Base-by-base conservation (phyloP, 2,797 vertebrate species). In the Argentina silus region DNA sequence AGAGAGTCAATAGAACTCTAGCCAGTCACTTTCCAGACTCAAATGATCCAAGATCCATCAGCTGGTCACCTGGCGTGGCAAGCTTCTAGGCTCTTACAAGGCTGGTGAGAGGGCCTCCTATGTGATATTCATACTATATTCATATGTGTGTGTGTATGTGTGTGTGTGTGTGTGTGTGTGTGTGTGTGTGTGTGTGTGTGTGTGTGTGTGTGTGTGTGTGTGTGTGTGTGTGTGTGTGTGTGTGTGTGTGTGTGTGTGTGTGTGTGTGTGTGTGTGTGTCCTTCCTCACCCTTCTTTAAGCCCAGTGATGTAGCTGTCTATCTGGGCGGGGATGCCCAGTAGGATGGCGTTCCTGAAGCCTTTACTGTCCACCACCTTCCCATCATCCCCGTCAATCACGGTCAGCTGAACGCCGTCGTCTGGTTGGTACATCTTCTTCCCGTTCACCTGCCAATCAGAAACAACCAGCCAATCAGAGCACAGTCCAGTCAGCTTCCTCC, bases 401-500 rank as follows among this genome's bases (percentile, higher is more conserved):
- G 96, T 93, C 83, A 98, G 82, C 6, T 96, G 95, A 76, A 99
- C 87, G 0, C 98, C 97, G 0, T 99, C 97, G 0, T 98, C 96
- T 0, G 90, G 47, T 56, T 96, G 93, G 78, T 94, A 94, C 76
- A 93, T 88, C 85, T 93, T 96, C 81, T 81, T 93, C 8, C 94
- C 92, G 0, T 97, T 96, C 55, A 97, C 96, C 97, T 99, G 89
- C 17, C 11, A 21, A 8, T 27, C 0, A 64, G 62, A 61, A 74
- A 9, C 17, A 17, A 57, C 7, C 60, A 77, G 15, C 7, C 45
- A 77, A 59, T 75, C 50, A 59, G 19, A 80, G 42, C 63, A 14
- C 19, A 6, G 45, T 6, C 55, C 42, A 9, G 36, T 12, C 4
- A 36, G 10, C 62, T 17, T 17, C 50, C 50, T 44, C 43, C 17